Evolutionary conservation across 1,140 invertebrate genomes (phyloP), one percentile per base, ranked within the genome.

Genomic region (Anadara kagoshimensis): DNA sequence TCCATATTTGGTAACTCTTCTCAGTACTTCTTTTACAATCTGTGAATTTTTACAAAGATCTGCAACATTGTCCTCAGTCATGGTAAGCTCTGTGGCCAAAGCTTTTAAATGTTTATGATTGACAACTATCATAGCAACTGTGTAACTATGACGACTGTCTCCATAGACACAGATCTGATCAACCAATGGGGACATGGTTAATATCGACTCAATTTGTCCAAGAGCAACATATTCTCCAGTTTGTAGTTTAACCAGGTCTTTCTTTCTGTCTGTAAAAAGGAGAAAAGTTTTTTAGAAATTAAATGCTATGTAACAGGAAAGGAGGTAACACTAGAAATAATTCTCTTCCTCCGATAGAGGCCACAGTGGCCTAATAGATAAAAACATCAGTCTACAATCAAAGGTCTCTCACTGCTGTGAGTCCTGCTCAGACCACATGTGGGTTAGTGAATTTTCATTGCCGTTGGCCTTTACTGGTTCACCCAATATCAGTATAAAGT

Each of bases 131-230:
- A 99, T 91, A 44, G 96, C 97, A 22, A 99, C 95, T 0, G 94
- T 94, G 86, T 94, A 96, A 74, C 93, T 92, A 87, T 97, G 95
- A 43, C 92, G 91, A 4, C 83, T 86, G 69, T 86, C 76, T 5
- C 83, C 87, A 64, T 82, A 84, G 43, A 87, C 73, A 74, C 85
- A 88, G n/a, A 87, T 94, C 87, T 99, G 98, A 86, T 99, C 98
- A n/a, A 99, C 94, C 26, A 97, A 87, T 7, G 95, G 93, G 84
- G 94, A 97, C 0, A 97, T 98, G 88, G 98, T 98, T 76, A 99
- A 89, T 86, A 96, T 94, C 0, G 97, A 93, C 89, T 95, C 93
- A 11, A 98, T 96, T 90, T 97, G 97, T 49, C 96, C 95, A 56
- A 98, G 90, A 20, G 96, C 97, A 1, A 98, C 68, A 65, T 70